Evolutionary conservation across 2,888 invertebrate species (phyloP).

Genomic region (Rotaria magnacalcarata): DNA sequence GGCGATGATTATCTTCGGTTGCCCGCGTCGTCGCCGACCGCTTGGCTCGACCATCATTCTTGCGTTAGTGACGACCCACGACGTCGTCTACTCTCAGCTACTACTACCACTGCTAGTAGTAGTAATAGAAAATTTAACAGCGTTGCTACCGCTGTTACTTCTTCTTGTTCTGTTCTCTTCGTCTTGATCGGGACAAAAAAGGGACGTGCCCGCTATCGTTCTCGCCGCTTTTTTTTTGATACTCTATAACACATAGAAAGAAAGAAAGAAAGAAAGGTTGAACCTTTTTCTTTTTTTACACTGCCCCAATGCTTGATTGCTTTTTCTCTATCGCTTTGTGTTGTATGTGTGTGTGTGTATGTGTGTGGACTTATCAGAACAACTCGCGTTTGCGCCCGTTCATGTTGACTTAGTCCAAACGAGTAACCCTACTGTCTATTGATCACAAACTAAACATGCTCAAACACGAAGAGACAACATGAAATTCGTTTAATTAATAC

Average conservation of each 20-base stretch:
- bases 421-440: conserved; percentile 20
- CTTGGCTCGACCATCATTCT: conserved; percentile 2
- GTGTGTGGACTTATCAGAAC: conserved; percentile 25
- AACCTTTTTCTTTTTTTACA: conserved; percentile 21
- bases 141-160: conserved; percentile 12
- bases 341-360: conserved; percentile 14
- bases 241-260: not conserved
- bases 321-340: not conserved
- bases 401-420: conserved; percentile 18
- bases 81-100: not conserved
- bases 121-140: conserved; percentile 1
- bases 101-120: not conserved
- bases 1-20: conserved; percentile 22
- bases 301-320: conserved; percentile 28
- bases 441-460: not conserved
- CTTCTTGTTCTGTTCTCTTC: conserved; percentile 31
- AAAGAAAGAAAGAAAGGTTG: conserved; percentile 18
- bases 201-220: conserved; percentile 23
- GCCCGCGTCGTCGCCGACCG: conserved; percentile 25
- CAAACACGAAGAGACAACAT: conserved; percentile 25
- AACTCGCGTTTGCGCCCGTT: conserved; percentile 12
- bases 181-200: conserved; percentile 22
- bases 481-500: conserved; percentile 20
- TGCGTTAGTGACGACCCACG: conserved; percentile 13
- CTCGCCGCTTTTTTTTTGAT: conserved; percentile 26